phyloP scores from a whole-genome alignment of 2,797 vertebrate genomes.

The Corythornis leucogaster region DNA sequence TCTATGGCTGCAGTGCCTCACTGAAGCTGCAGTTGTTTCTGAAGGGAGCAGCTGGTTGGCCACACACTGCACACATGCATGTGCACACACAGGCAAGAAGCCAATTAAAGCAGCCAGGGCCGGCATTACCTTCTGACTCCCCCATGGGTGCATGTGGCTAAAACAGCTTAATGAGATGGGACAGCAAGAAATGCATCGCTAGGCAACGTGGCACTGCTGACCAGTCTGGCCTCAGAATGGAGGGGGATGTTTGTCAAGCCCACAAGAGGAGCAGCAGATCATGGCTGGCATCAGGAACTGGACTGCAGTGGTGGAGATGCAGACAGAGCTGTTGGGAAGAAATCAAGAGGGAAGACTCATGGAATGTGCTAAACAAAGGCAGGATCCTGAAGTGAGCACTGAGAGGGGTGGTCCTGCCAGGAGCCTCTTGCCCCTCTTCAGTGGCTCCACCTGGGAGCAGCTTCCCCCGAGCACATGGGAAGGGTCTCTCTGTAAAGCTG shows the following conservation, averaged over 20 bases:
- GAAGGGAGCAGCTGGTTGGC: not conserved
- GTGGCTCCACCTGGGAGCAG: not conserved
- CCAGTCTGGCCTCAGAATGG: accelerated
- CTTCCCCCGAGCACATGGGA: not conserved
- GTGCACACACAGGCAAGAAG: not conserved
- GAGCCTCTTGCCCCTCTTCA: not conserved
- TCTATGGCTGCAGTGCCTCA: not conserved
- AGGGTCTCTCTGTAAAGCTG: not conserved
- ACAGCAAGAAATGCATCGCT: not conserved
- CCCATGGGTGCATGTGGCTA: not conserved
- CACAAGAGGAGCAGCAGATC: not conserved
- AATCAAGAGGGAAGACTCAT: not conserved
- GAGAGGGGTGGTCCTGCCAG: not conserved
- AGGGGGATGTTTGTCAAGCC: not conserved
- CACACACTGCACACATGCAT: not conserved
- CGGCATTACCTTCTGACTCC: accelerated
- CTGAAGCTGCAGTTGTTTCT: not conserved
- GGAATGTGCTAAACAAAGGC: not conserved
- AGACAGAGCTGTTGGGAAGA: not conserved
- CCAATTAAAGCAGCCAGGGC: not conserved
- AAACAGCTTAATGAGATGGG: not conserved
- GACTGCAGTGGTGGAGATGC: not conserved
- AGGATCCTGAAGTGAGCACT: not conserved
- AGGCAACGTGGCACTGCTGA: not conserved
- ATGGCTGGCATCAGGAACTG: not conserved